Base-by-base conservation (phyloP, 2,113 vertebrate species). In the Muntiacus muntjak region DNA sequence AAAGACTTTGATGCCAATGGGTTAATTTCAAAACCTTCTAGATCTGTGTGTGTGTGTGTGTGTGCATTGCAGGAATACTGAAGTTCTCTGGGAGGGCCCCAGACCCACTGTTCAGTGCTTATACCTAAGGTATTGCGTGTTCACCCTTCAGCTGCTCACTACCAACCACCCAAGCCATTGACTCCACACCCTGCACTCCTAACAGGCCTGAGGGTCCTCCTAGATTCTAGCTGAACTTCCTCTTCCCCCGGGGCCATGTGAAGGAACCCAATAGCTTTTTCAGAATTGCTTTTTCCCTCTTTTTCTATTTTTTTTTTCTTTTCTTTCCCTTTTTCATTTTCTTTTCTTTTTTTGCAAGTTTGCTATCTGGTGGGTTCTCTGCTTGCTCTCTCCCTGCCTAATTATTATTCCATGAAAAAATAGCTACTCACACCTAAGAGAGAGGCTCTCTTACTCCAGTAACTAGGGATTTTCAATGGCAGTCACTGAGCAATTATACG, bases 401-500 rank as follows among this genome's bases (percentile, higher is more conserved):
- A 50, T 97, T 97, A 98, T 97, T 97, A 83, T 97, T 97, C 94
- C 91, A 58, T 52, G 92, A 76, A 91, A 28, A 97, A 96, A 97
- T 87, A 98, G 94, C 93, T 98, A 83, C 97, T 98, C 55, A 7
- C 64, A 78, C 97, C 94, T 84, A 45, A 91, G 93, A 91, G 57
- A 71, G 93, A 97, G 12, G 36, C 36, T 98, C 85, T 88, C 89
- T 50, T 64, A 62, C 89, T 90, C 98, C 90, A 97, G 93, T 26
- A 98, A 89, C 95, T 54, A 43, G 97, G 95, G 87, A 74, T 97
- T 97, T 97, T 95, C 98, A 97, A 36, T 91, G 97, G 97, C 97
- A 98, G 97, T 78, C 98, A 97, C 88, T 13, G 98, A 98, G 92
- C 98, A 98, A 96, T 97, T 98, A 96, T 4, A 91, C 28, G 21